Base-by-base conservation (phyloP, 2,797 vertebrate genomes). In the Sphaeramia orbicularis region DNA sequence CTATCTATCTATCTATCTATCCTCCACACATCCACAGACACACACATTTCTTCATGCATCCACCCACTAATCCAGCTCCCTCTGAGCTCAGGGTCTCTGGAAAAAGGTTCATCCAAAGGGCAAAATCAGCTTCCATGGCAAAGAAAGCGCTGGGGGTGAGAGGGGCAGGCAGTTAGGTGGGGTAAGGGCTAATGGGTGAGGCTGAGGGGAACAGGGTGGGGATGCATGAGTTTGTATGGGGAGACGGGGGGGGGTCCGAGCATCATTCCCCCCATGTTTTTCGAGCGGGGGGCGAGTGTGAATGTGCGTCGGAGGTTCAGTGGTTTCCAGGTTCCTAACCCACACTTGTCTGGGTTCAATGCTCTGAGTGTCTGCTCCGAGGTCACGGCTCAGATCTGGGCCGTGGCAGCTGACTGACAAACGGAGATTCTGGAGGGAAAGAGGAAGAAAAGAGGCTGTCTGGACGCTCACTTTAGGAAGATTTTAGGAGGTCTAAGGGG, bases 51-150 rank as follows among this genome's bases (percentile, higher is more conserved):
- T n/a, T n/a, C n/a, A n/a, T n/a, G n/a, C n/a, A n/a, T n/a, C n/a
- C n/a, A 47, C 70, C 55, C 76, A 84, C 85, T 94, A 93, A 92
- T 93, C 90, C 90, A 83, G 78, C 85, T 85, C 81, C 87, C 82
- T 89, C 81, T 73, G 87, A 89, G 89, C 80, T 74, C 56, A 48
- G 80, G 84, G n/a, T n/a, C 90, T 84, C 63, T 44, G 72, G 71
- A 86, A 73, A 85, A 89, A 92, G 87, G 94, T 94, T 94, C 93
- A 95, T 86, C 78, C 86, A 86, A 92, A 91, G 93, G 93, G 74
- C 91, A 84, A 80, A 89, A 83, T 89, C 90, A 93, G 83, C 84
- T 81, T 89, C 86, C 88, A 92, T 93, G 83, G 89, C 83, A 68
- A 77, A 77, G 78, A 65, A 76, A 66, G 61, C 44, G 65, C 56